Evolutionary conservation across 2,797 vertebrate genomes (phyloP), one percentile per base, ranked within the genome.

Genomic region (Denticeps clupeoides): DNA sequence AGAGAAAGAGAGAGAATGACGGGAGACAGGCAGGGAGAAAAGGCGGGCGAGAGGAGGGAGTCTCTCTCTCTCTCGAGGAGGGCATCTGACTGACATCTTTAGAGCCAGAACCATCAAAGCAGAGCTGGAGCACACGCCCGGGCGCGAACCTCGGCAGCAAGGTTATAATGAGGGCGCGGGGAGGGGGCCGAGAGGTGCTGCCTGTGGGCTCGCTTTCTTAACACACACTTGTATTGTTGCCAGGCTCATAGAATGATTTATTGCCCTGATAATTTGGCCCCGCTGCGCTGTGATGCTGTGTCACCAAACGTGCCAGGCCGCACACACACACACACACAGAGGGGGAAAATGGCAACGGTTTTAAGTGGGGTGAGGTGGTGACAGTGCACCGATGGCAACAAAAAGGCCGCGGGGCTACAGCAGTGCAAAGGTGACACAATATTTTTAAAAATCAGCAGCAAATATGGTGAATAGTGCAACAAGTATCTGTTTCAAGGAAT

Each of bases 81-180:
- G 82, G 79, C 68, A n/a, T 80, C 74, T 87, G 88, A 91, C 81
- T 92, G 91, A 88, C 87, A 85, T 84, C 87, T 85, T 88, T 88
- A 87, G 84, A 81, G 84, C 87, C 69, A 60, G 64, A 55, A 68
- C 75, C 79, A 72, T 84, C 60, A 70, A 86, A 85, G 85, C 84
- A 83, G 75, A 52, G 67, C 74, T 10, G 10, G 27, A 28, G 27
- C 3, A 11, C 73, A 80, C 80, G 77, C 82, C 71, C 75, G 73
- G 68, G 62, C n/a, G 69, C 78, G 71, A 79, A 81, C 81, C 75
- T 43, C 76, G 68, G 73, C 74, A 73, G 75, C 77, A 79, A 80
- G 78, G 79, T 77, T 78, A 75, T 84, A 81, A 84, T 82, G 78
- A 25, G 7, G 25, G 25, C 25, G 25, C 7, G 10, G 4, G 27